phyloP scores from a whole-genome alignment of 2,113 vertebrate species.

The Anser cygnoides region DNA sequence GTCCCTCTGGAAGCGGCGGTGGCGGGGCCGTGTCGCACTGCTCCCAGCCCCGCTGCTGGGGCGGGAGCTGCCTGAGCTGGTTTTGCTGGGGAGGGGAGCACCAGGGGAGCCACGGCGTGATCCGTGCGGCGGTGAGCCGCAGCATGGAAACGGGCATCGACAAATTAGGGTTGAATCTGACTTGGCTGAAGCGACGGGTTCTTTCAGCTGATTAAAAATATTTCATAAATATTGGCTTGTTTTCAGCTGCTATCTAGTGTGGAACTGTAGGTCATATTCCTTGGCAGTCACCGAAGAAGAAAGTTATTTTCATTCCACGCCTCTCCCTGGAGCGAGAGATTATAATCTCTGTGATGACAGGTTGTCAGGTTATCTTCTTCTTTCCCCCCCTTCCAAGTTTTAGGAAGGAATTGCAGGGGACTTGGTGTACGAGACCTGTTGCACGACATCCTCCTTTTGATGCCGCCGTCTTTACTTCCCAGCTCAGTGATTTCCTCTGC shows the following conservation, averaged over 20 bases:
- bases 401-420: not conserved
- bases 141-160: not conserved
- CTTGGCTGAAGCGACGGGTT: not conserved
- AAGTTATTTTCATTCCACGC: not conserved
- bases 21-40: not conserved
- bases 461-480: rapidly evolving
- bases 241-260: not conserved
- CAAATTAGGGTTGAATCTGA: not conserved
- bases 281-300: not conserved
- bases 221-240: not conserved
- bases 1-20: not conserved
- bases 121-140: not conserved
- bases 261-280: not conserved
- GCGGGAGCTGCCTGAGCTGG: not conserved
- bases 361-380: not conserved
- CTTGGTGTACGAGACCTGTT: not conserved
- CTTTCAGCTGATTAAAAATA: conserved; percentile 19
- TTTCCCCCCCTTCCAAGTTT: not conserved
- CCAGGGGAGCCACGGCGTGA: rapidly evolving
- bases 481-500: not conserved
- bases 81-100: not conserved
- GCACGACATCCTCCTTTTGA: not conserved
- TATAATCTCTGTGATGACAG: not conserved
- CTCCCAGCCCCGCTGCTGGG: rapidly evolving
- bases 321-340: not conserved